These are phyloP conservation scores for Steinernema scapterisci DNA, from an alignment of 2,888 invertebrate genomes.

Conservation along the genomic window DNA sequence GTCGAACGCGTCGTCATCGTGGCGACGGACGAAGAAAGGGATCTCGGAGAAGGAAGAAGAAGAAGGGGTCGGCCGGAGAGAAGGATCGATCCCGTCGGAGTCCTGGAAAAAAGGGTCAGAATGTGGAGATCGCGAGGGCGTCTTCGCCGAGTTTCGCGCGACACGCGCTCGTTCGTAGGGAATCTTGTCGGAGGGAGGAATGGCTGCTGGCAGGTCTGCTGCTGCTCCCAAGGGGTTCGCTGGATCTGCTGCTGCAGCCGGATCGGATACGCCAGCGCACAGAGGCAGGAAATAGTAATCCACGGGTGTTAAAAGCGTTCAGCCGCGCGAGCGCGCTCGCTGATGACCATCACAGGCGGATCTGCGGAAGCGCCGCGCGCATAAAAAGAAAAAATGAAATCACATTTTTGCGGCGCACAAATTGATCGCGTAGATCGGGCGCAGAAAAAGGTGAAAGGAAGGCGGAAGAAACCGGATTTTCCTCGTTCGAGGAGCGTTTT, in stretches of 20 bases:
- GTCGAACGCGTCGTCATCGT: background rate
- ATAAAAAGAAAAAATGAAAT: slow-evolving; percentile 12
- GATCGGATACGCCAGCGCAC: background rate
- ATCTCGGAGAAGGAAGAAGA: background rate
- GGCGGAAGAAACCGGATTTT: slow-evolving; percentile 12
- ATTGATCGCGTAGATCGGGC: background rate
- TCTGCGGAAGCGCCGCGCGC: background rate
- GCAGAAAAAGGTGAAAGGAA: slow-evolving; percentile 1
- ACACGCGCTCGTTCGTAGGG: background rate
- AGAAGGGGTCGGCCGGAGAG: background rate
- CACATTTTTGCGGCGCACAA: slow-evolving; percentile 27
- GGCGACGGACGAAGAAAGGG: slow-evolving; percentile 1
- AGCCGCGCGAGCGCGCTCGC: background rate
- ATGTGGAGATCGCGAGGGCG: background rate
- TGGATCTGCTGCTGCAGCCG: background rate
- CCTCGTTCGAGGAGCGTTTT: background rate
- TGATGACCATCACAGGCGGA: slow-evolving; percentile 8
- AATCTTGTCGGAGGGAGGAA: background rate
- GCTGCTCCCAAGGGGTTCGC: no score
- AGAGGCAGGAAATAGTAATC: background rate
- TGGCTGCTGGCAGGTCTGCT: no score
- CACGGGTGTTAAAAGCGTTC: slow-evolving; percentile 29
- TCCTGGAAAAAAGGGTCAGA: slow-evolving; percentile 23
- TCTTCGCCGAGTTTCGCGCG: slow-evolving; percentile 21
- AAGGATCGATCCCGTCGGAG: no score